phyloP scores from a whole-genome alignment of 2,888 invertebrate genomes.

The Phorcus lineatus region DNA sequence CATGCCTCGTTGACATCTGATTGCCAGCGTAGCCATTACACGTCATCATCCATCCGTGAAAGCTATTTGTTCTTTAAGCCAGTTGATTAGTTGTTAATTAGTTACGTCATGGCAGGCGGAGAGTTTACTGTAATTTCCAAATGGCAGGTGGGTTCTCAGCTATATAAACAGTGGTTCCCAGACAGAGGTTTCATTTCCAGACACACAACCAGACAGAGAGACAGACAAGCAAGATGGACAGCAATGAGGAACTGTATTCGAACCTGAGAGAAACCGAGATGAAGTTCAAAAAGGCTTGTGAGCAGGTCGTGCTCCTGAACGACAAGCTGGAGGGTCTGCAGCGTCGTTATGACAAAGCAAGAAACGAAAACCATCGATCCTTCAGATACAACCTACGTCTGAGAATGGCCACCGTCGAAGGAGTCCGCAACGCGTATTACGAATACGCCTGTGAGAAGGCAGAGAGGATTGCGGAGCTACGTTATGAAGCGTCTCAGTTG shows the following conservation, averaged over 20 bases:
- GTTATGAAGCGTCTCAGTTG: neutral
- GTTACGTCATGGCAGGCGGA: no score
- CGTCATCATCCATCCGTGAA: no score
- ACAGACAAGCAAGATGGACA: no score
- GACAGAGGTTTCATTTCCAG: no score
- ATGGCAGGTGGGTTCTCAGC: no score
- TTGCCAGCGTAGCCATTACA: no score
- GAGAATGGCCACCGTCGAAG: constrained; percentile 2
- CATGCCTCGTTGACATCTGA: no score
- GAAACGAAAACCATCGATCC: constrained; percentile 19
- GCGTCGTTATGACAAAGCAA: constrained; percentile 2
- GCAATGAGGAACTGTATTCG: neutral
- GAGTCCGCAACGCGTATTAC: constrained; percentile 19
- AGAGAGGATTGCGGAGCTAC: neutral
- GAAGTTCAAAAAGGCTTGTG: constrained; percentile 16
- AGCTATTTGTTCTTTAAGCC: no score
- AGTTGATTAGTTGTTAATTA: no score
- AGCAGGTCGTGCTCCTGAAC: constrained; percentile 15
- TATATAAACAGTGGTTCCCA: no score
- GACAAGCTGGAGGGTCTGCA: constrained; percentile 22
- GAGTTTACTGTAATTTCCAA: no score
- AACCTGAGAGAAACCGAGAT: neutral
- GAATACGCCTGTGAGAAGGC: constrained; percentile 25
- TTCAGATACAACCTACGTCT: constrained; percentile 19
- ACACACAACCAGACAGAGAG: no score